These are phyloP conservation scores for Pseudomyrmex gracilis DNA, from an alignment of 1,140 invertebrate genomes.

Conservation along the genomic window DNA sequence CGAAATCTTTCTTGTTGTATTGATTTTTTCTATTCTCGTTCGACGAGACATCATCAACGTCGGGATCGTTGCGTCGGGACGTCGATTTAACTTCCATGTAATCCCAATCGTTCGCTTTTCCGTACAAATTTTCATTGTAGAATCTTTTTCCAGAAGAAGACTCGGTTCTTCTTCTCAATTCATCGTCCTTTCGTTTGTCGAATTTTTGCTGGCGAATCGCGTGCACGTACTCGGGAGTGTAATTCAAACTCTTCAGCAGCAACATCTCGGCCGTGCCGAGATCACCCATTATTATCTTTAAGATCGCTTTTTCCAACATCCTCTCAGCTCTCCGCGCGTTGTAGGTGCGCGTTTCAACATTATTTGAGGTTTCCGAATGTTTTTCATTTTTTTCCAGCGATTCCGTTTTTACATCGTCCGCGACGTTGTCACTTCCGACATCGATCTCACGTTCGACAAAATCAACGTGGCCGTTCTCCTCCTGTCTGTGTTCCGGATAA, in stretches of 20 bases:
- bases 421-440: conserved; percentile 19
- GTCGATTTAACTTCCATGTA: conserved; percentile 38
- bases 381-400: conserved; percentile 15
- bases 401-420: conserved; percentile 9
- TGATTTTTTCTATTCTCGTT: conserved; percentile 47
- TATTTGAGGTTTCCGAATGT: conserved; percentile 45
- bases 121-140: conserved; percentile 28
- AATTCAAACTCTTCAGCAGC: conserved; percentile 82
- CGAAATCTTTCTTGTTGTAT: conserved; percentile 67
- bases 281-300: conserved; percentile 83
- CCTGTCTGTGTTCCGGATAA: conserved; percentile 47
- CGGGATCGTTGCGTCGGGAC: conserved; percentile 16
- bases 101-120: conserved; percentile 48
- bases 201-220: conserved; percentile 82
- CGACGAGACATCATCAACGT: conserved; percentile 35
- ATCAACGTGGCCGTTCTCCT: conserved; percentile 45
- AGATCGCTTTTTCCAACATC: conserved; percentile 83
- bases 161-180: conserved; percentile 44
- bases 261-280: conserved; percentile 78
- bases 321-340: conserved; percentile 79
- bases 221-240: conserved; percentile 79
- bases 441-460: conserved; percentile 12
- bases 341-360: conserved; percentile 62
- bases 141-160: conserved; percentile 52
- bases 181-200: conserved; percentile 72